phyloP scores from a whole-genome alignment of 2,888 invertebrate genomes.

The Chymomyza fuscimana region DNA sequence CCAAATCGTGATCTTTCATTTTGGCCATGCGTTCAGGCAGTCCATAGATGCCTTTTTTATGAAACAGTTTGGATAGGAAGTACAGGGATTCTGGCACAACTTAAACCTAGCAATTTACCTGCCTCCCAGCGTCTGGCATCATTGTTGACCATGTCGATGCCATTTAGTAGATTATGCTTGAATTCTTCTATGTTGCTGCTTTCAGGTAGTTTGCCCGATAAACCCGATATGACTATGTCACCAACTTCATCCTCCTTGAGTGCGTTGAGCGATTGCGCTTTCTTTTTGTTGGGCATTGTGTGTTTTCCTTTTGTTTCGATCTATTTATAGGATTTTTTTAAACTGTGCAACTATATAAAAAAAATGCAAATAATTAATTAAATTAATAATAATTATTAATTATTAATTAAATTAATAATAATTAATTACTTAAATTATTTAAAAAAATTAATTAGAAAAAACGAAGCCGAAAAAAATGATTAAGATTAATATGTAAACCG shows the following conservation, averaged over 20 bases:
- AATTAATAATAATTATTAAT: too few species aligned
- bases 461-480: too few species aligned
- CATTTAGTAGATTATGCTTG: constrained; percentile 92
- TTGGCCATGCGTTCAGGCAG: constrained; percentile 90
- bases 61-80: background rate
- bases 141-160: constrained; percentile 95
- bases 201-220: constrained; percentile 94
- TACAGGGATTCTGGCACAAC: background rate
- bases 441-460: too few species aligned
- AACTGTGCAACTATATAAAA: too few species aligned
- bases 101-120: constrained; percentile 78
- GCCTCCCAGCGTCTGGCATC: constrained; percentile 94
- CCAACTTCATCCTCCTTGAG: constrained; percentile 74
- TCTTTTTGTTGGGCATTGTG: constrained; percentile 54
- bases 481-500: too few species aligned
- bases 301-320: constrained; percentile 3
- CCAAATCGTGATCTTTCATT: constrained; percentile 85
- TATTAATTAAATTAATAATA: too few species aligned
- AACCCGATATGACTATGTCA: constrained; percentile 90
- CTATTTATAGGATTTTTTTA: constrained; percentile 20
- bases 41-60: constrained; percentile 85
- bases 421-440: too few species aligned
- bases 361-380: too few species aligned
- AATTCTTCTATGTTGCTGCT: constrained; percentile 95
- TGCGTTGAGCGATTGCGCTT: constrained; percentile 23